Conservation (phyloP, 2,888 invertebrate genomes). For the Venustoraphidia nigricollis region DNA sequence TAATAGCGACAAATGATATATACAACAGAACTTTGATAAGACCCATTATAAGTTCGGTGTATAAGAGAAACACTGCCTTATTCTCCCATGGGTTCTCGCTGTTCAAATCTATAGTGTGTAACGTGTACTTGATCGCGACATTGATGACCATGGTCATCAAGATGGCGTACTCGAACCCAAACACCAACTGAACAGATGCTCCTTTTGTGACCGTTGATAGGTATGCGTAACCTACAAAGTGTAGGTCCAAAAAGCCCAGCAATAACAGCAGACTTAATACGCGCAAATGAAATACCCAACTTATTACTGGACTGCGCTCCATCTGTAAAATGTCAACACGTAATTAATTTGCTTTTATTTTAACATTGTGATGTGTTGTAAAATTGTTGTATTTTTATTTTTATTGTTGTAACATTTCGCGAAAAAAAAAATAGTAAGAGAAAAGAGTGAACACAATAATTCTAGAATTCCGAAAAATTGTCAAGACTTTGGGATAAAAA, state of each 20-base stretch:
- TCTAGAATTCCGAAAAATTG: not conserved
- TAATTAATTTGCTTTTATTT: not conserved
- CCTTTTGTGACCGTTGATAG: constrained; percentile 84
- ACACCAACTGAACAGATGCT: constrained; percentile 94
- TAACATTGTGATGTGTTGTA: no score
- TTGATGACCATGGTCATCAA: constrained; percentile 84
- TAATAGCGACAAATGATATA: constrained; percentile 82
- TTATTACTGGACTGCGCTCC: constrained; percentile 97
- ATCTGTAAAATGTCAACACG: constrained; percentile 47
- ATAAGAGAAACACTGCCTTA: constrained; percentile 93
- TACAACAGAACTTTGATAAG: constrained; percentile 68
- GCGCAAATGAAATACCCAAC: constrained; percentile 85
- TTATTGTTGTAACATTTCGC: no score
- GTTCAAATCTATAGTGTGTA: constrained; percentile 78
- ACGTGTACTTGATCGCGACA: constrained; percentile 79
- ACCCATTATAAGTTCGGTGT: constrained; percentile 91
- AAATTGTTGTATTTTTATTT: no score
- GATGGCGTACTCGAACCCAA: constrained; percentile 99
- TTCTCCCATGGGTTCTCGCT: constrained; percentile 98
- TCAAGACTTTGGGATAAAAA: not conserved
- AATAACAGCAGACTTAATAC: constrained; percentile 71
- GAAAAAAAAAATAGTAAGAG: no score
- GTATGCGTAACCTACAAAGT: constrained; percentile 88
- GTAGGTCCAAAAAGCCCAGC: constrained; percentile 68
- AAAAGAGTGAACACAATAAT: not conserved